These are phyloP conservation scores for Thunnus albacares DNA, from an alignment of 2,797 vertebrate species.

Conservation along the genomic window DNA sequence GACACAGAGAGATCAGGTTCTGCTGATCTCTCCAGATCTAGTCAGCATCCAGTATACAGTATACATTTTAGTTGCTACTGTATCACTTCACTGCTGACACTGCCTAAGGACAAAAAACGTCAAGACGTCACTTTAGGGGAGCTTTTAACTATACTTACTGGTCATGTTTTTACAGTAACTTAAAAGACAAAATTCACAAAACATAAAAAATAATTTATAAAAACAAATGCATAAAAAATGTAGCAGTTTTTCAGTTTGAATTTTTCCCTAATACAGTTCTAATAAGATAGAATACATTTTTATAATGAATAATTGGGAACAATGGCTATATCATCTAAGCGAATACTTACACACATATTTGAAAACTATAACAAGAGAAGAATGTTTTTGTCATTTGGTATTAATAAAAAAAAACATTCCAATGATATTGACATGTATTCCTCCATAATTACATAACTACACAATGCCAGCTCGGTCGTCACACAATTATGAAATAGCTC, in stretches of 20 bases:
- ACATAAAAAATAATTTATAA: too few relatives aligned
- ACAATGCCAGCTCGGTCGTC: conserved; percentile 14
- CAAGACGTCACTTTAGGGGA: conserved; percentile 6
- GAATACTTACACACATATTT: neutral
- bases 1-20: conserved; percentile 62
- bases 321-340: too few relatives aligned
- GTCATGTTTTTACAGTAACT: too few relatives aligned
- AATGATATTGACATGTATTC: neutral
- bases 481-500: conserved; percentile 50
- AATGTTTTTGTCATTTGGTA: too few relatives aligned
- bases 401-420: neutral
- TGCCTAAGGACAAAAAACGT: conserved; percentile 17
- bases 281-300: neutral
- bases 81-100: conserved; percentile 43
- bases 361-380: neutral
- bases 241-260: neutral
- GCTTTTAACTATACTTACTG: neutral
- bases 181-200: too few relatives aligned
- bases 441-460: conserved; percentile 40
- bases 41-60: conserved; percentile 30
- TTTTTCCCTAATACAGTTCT: too few relatives aligned
- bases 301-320: neutral
- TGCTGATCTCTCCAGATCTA: conserved; percentile 59
- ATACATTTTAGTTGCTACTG: conserved; percentile 24
- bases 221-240: too few relatives aligned